Percentiles rank a stretch among this genome's conserved stretches.
These are phyloP conservation scores for Neelides sp. DNA, from an alignment of 1,140 invertebrate genomes.

Conservation along the genomic window DNA sequence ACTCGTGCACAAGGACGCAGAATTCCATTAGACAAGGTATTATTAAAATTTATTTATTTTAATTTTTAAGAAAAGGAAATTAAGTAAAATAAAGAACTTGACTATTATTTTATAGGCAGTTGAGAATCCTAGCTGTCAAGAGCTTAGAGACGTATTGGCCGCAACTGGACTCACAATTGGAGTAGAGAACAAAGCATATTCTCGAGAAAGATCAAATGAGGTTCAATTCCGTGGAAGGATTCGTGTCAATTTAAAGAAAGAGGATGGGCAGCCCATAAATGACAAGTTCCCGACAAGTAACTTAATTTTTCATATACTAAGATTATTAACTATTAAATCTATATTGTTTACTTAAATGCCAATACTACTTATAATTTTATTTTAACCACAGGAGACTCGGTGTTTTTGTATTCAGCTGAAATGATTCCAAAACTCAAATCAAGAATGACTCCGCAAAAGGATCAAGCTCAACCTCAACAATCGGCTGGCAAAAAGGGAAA, in stretches of 20 bases:
- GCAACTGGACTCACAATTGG: slow-evolving; percentile 66
- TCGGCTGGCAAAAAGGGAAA: too few relatives aligned
- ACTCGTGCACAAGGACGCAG: too few relatives aligned
- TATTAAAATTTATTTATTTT: too few relatives aligned
- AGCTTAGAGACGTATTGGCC: slow-evolving; percentile 79
- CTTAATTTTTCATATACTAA: slow-evolving; percentile 20
- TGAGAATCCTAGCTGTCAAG: slow-evolving; percentile 81
- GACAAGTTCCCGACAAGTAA: slow-evolving; percentile 55
- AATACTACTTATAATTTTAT: slow-evolving; percentile 2
- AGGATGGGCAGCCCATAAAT: slow-evolving; percentile 66
- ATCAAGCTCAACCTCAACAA: too few relatives aligned
- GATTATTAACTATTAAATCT: slow-evolving; percentile 8
- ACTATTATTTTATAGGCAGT: slow-evolving; percentile 50
- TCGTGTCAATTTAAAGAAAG: slow-evolving; percentile 77
- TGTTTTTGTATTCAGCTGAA: slow-evolving; percentile 61
- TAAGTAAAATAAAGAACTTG: too few relatives aligned
- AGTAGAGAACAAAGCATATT: slow-evolving; percentile 85
- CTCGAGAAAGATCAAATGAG: slow-evolving; percentile 78
- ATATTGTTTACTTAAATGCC: slow-evolving; percentile 4
- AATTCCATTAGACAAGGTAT: too few relatives aligned
- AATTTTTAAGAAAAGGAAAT: too few relatives aligned
- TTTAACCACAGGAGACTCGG: slow-evolving; percentile 50
- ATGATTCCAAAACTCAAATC: slow-evolving; percentile 86
- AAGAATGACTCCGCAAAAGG: too few relatives aligned
- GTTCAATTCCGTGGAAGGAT: slow-evolving; percentile 69